Conservation (phyloP, 2,113 vertebrate species). For the Chamaea fasciata region DNA sequence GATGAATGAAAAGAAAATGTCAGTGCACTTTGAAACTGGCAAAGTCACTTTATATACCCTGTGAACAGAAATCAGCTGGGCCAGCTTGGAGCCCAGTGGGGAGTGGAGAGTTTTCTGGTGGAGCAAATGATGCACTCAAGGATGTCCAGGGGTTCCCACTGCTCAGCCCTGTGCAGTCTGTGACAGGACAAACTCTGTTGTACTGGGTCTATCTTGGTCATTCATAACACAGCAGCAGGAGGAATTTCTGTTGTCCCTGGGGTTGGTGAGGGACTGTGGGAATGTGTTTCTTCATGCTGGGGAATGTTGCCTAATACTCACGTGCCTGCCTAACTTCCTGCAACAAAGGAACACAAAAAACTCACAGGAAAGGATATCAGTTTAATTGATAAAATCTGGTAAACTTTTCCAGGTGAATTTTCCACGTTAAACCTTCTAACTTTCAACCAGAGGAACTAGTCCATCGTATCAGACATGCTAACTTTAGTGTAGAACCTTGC, state of each 20-base stretch:
- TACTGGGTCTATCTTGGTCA: fast-evolving
- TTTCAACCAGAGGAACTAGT: background rate
- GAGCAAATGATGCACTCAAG: background rate
- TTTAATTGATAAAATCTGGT: background rate
- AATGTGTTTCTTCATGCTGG: background rate
- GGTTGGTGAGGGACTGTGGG: fast-evolving
- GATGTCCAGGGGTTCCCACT: background rate
- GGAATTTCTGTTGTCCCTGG: background rate
- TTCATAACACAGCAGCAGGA: background rate
- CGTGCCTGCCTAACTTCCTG: background rate
- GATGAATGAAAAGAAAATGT: fast-evolving
- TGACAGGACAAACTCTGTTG: fast-evolving
- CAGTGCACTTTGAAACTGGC: fast-evolving
- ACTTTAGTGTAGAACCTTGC: background rate
- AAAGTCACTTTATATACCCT: background rate
- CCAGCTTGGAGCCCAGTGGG: background rate
- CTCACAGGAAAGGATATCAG: fast-evolving
- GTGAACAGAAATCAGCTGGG: background rate
- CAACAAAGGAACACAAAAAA: background rate
- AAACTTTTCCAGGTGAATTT: background rate
- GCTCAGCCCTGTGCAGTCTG: background rate
- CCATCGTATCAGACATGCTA: background rate
- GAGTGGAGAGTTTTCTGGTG: background rate
- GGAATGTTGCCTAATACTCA: background rate
- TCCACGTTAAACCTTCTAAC: background rate